phyloP scores from a whole-genome alignment of 2,113 vertebrate species.

The Pao palembangensis region DNA sequence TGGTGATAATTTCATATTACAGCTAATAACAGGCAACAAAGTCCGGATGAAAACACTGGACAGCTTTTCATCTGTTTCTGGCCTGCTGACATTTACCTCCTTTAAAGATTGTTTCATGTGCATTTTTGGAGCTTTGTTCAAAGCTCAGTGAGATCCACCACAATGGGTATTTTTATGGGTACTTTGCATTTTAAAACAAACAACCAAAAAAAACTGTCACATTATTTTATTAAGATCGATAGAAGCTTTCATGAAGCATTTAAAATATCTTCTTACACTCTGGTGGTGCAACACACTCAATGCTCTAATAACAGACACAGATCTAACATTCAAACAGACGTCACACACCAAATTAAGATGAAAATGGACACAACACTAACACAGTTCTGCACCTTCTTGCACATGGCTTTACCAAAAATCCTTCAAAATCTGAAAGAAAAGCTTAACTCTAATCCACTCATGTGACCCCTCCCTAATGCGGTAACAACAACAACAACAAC shows the following conservation, averaged over 20 bases:
- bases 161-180: neutral
- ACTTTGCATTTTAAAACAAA: neutral
- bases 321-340: too few species aligned
- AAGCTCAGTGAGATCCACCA: too few species aligned
- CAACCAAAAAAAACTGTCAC: neutral
- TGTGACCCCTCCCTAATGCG: slow-evolving; percentile 11
- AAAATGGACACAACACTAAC: too few species aligned
- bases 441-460: slow-evolving; percentile 27
- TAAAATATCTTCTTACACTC: neutral
- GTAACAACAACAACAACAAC: too few species aligned
- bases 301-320: too few species aligned
- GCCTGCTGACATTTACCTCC: too few species aligned
- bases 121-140: too few species aligned
- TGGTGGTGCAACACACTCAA: too few species aligned
- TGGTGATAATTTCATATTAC: slow-evolving; percentile 26
- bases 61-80: neutral
- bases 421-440: slow-evolving; percentile 7
- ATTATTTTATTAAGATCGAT: neutral
- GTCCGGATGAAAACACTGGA: neutral
- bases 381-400: too few species aligned
- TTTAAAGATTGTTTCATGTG: too few species aligned
- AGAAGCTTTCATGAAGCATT: too few species aligned
- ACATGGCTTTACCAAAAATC: neutral
- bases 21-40: neutral
- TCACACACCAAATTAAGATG: too few species aligned